Evolutionary conservation across 2,113 vertebrate genomes (phyloP).

Genomic region (Toxotes jaculatrix): DNA sequence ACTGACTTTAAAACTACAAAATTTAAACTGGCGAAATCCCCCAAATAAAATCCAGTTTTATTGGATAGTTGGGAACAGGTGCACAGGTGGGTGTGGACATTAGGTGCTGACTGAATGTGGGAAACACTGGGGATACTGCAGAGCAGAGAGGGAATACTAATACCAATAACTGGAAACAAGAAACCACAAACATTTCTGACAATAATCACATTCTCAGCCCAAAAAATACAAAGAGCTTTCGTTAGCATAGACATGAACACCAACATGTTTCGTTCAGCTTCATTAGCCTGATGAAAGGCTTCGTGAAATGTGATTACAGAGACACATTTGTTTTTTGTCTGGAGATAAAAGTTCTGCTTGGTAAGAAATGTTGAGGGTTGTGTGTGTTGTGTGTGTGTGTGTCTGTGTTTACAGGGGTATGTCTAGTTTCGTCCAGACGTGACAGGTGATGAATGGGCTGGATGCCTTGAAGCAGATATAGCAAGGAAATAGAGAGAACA

Average conservation of each 20-base stretch:
- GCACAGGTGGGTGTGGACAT: background rate
- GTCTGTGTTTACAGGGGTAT: background rate
- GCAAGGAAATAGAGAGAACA: slow-evolving; percentile 12
- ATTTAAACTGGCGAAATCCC: background rate
- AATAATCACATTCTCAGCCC: background rate
- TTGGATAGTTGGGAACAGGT: background rate
- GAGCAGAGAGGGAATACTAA: background rate
- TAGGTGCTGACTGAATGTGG: background rate
- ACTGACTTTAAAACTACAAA: background rate
- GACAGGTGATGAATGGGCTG: slow-evolving; percentile 37
- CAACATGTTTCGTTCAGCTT: background rate
- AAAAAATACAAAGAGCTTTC: background rate
- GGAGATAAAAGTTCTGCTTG: background rate
- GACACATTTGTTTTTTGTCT: background rate
- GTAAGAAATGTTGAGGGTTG: background rate
- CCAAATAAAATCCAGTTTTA: too few species aligned
- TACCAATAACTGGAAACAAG: background rate
- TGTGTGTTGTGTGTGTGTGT: background rate
- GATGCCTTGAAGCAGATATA: slow-evolving; percentile 7
- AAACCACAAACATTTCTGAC: background rate
- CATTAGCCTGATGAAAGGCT: background rate
- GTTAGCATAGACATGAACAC: background rate
- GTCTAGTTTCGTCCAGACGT: slow-evolving; percentile 6
- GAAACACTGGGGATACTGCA: background rate
- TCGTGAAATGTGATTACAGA: too few species aligned